phyloP scores from a whole-genome alignment of 2,113 vertebrate genomes.

The Bostrychus sinensis region DNA sequence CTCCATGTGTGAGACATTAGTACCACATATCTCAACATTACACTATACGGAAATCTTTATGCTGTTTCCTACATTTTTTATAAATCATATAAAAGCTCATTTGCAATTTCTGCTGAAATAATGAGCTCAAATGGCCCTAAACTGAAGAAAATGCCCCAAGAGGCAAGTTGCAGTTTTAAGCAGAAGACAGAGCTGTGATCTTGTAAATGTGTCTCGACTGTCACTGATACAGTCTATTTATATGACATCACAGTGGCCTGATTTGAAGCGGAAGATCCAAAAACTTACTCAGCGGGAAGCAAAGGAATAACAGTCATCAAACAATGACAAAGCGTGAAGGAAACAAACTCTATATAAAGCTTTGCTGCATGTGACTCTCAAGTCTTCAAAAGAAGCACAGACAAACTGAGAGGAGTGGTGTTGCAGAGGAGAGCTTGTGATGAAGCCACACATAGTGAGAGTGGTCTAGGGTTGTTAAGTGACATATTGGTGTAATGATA shows the following conservation, averaged over 20 bases:
- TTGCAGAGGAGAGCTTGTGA: not conserved
- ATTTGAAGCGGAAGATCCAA: not conserved
- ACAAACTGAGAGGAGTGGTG: not conserved
- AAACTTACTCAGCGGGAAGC: not conserved
- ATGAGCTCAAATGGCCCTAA: too few relatives aligned
- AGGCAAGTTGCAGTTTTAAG: slow-evolving; percentile 18
- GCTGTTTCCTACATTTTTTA: too few relatives aligned
- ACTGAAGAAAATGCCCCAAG: slow-evolving; percentile 5
- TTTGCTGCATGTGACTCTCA: not conserved
- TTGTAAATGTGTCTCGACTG: slow-evolving; percentile 21
- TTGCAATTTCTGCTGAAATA: too few relatives aligned
- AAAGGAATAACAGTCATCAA: not conserved
- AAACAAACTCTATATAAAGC: not conserved
- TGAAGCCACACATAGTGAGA: not conserved
- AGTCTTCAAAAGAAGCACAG: not conserved
- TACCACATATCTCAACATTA: too few relatives aligned
- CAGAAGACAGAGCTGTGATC: slow-evolving; percentile 20
- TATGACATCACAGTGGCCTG: not conserved
- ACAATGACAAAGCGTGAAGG: not conserved
- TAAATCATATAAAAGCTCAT: too few relatives aligned
- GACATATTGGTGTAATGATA: slow-evolving; percentile 2
- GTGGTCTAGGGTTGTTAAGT: not conserved
- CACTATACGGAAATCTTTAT: too few relatives aligned
- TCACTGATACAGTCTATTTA: slow-evolving; percentile 36
- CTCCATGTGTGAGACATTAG: too few relatives aligned